These are phyloP conservation scores for Hemicrepidius hirtus DNA, from an alignment of 2,888 invertebrate genomes.

Conservation along the genomic window DNA sequence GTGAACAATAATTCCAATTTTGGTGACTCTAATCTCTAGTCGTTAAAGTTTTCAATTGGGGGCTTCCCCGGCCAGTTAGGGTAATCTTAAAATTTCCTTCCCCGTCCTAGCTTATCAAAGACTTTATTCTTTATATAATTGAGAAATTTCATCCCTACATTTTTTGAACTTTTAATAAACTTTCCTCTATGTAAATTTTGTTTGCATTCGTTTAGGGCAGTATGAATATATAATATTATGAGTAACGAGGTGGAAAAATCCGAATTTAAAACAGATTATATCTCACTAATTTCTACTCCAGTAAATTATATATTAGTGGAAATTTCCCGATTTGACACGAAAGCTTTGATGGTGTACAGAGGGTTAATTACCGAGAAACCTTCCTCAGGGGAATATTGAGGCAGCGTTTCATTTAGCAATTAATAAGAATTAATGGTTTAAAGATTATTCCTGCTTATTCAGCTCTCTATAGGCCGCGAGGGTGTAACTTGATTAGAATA, in stretches of 20 bases:
- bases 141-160: no score
- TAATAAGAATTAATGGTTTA: slow-evolving; percentile 21
- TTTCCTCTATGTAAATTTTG: neutral
- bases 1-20: no score
- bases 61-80: no score
- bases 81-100: no score
- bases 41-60: no score
- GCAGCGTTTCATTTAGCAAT: neutral
- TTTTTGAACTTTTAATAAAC: neutral
- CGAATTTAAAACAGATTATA: neutral
- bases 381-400: neutral
- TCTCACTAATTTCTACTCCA: neutral
- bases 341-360: neutral
- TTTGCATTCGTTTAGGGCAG: neutral
- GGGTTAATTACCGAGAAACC: neutral
- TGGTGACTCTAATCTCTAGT: no score
- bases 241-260: neutral
- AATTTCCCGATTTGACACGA: neutral
- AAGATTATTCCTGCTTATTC: neutral
- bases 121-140: no score
- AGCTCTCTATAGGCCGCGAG: neutral
- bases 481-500: neutral
- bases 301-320: neutral
- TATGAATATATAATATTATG: neutral
- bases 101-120: no score